Percentiles rank a stretch among this genome's conserved stretches.
Evolutionary conservation across 2,113 vertebrate genomes (phyloP).

Genomic region (Ahaetulla prasina): DNA sequence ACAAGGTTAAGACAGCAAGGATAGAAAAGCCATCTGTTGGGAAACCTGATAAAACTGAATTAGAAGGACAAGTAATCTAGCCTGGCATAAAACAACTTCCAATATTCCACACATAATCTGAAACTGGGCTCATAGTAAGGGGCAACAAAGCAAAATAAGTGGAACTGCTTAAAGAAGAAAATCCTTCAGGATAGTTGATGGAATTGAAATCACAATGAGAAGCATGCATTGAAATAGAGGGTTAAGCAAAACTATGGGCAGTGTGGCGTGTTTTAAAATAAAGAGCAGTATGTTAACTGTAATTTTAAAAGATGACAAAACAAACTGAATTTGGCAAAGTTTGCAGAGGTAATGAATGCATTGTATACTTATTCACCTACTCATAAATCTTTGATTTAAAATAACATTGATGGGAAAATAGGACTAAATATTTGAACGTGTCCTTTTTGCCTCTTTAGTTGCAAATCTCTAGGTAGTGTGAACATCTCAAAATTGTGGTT

Average conservation of each 20-base stretch:
- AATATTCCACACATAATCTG: background rate
- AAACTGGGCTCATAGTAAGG: background rate
- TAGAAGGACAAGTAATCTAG: background rate
- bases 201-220: background rate
- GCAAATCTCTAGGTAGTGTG: background rate
- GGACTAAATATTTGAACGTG: constrained; percentile 7
- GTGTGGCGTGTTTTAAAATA: background rate
- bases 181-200: too few species aligned
- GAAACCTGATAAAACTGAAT: background rate
- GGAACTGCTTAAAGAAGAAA: background rate
- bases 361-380: background rate
- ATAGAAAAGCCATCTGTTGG: background rate
- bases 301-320: background rate
- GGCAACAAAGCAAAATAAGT: background rate
- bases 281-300: background rate
- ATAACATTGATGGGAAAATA: background rate
- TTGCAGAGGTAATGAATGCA: accelerated
- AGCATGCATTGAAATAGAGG: background rate
- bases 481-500: constrained; percentile 1
- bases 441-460: background rate
- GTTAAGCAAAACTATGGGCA: background rate
- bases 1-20: background rate
- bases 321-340: background rate
- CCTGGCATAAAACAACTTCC: background rate
- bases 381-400: background rate